Base-by-base conservation (phyloP, 1,140 invertebrate genomes). In the Dreissena polymorpha region DNA sequence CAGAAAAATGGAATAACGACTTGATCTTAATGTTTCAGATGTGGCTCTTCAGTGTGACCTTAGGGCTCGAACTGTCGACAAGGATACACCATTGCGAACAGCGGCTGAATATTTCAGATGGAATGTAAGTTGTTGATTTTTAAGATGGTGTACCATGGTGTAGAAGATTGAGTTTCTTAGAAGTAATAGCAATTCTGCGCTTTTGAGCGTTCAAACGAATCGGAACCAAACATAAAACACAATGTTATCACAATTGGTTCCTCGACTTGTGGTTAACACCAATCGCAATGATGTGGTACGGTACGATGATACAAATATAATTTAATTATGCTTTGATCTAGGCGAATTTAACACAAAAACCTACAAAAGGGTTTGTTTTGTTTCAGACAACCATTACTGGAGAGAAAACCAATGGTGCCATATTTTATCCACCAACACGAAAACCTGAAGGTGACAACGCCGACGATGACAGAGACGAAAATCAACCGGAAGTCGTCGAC, bases 41-140 rank as follows among this genome's bases (percentile, higher is more conserved):
- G n/a, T 73, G 23, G 78, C 55, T 10, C 73, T 69, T 50, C 78
- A 81, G 39, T 64, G 55, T 63, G 55, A 51, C 13, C 16, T 55
- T 5, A 8, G 14, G 8, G 0, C n/a, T 8, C 50, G 27, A 25
- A 0, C 50, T 0, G 64, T 27, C 21, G 53, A 57, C 10, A 53
- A 8, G 1, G 50, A 29, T 23, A 57, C 64, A 39, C 53, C 51
- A 16, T 27, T 72, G 10, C 21, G 73, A 73, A 51, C 53, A 21
- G 70, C 78, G 65, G 70, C 69, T 2, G 27, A 67, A n/a, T 81
- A 72, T 51, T 81, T 73, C 53, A 60, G 68, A n/a, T 81, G 78
- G 78, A 73, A 73, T 53, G 78, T 81, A 8, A 57, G 77, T 69
- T 16, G 49, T 39, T n/a, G n/a, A n/a, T 8, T 39, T 39, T 2